phyloP scores from a whole-genome alignment of 2,888 invertebrate genomes.

The Drosophila silvestris region DNA sequence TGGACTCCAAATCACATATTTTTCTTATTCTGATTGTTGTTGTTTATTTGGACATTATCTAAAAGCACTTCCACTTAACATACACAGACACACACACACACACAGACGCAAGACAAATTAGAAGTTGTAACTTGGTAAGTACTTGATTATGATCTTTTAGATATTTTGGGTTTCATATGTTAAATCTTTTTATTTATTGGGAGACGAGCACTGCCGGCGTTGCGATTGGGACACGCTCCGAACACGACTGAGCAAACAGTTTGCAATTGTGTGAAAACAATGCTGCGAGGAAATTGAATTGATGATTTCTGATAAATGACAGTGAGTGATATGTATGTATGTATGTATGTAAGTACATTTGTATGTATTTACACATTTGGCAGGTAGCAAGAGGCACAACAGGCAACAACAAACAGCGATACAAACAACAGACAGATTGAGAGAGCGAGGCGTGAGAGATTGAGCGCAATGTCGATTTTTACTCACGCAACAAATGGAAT shows the following conservation, averaged over 20 bases:
- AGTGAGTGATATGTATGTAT: conserved; percentile 12
- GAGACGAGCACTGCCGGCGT: conserved; percentile 46
- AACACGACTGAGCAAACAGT: conserved; percentile 66
- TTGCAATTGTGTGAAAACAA: conserved; percentile 40
- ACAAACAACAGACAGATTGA: conserved; percentile 29
- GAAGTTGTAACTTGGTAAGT: conserved; percentile 11
- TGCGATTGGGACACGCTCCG: conserved; percentile 46
- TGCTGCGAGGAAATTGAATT: conserved; percentile 45
- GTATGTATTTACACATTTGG: conserved; percentile 27
- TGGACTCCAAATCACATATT: not conserved
- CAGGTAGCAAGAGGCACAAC: conserved; percentile 51
- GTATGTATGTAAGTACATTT: conserved; percentile 15
- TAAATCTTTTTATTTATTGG: not conserved
- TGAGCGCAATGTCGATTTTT: conserved; percentile 31
- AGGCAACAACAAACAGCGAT: conserved; percentile 42
- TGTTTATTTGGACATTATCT: conserved; percentile 14
- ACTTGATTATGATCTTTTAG: conserved; percentile 25
- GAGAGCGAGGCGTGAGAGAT: conserved; percentile 18
- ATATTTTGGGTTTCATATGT: not conserved
- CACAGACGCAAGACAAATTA: not conserved
- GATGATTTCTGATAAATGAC: conserved; percentile 51
- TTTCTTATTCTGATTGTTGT: conserved; percentile 4
- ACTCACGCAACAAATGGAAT: conserved; percentile 69
- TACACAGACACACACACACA: not conserved
- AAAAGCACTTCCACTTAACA: conserved; percentile 50